Conservation (phyloP, 2,113 vertebrate genomes). For the Gavia stellata region DNA sequence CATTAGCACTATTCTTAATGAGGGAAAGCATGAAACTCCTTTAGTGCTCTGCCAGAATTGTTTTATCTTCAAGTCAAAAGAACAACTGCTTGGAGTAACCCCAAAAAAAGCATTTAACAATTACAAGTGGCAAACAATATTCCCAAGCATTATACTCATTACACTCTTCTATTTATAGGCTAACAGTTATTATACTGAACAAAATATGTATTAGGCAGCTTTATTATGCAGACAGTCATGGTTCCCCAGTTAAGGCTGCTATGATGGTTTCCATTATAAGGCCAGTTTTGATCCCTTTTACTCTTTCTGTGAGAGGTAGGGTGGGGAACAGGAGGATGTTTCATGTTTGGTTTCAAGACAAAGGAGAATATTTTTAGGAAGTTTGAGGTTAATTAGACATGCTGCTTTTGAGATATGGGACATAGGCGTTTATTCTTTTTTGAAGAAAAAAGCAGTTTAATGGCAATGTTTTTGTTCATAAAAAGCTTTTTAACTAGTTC, state of each 20-base stretch:
- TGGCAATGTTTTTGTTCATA: neutral
- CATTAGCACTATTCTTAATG: slow-evolving; percentile 71
- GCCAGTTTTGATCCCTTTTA: neutral
- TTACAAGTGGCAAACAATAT: slow-evolving; percentile 68
- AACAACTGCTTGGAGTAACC: slow-evolving; percentile 72
- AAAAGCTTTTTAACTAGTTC: neutral
- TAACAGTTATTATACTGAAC: slow-evolving; percentile 50
- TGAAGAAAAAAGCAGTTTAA: slow-evolving; percentile 1
- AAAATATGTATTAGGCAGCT: slow-evolving; percentile 45
- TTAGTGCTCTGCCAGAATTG: slow-evolving; percentile 76
- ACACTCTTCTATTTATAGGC: slow-evolving; percentile 62
- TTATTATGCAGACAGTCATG: slow-evolving; percentile 20
- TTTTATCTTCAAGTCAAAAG: slow-evolving; percentile 76
- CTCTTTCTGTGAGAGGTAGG: slow-evolving; percentile 3
- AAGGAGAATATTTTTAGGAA: slow-evolving; percentile 64
- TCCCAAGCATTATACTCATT: slow-evolving; percentile 59
- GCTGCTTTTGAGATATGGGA: slow-evolving; percentile 51
- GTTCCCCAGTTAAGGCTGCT: neutral
- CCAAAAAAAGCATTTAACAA: slow-evolving; percentile 74
- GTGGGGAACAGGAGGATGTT: slow-evolving; percentile 51
- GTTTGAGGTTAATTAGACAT: slow-evolving; percentile 58
- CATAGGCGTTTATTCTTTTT: neutral
- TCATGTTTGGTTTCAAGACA: slow-evolving; percentile 60
- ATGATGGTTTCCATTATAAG: neutral
- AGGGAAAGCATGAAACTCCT: slow-evolving; percentile 72